phyloP scores from a whole-genome alignment of 2,113 vertebrate genomes.

The Rutilus rutilus region DNA sequence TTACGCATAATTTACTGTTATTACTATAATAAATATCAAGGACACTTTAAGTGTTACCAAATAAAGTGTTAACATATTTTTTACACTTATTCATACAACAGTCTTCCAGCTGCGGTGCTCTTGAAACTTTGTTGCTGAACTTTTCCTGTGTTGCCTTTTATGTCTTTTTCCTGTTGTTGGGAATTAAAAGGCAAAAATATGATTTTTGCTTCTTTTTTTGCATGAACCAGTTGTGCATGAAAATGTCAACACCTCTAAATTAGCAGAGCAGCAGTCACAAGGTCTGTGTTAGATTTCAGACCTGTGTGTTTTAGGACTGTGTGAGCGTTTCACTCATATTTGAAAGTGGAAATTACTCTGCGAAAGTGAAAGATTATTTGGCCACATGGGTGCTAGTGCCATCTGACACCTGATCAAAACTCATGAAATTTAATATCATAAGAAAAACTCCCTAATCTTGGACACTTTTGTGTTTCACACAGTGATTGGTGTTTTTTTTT shows the following conservation, averaged over 20 bases:
- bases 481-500: background rate
- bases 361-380: background rate
- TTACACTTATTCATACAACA: too few species aligned
- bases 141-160: background rate
- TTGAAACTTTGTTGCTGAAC: background rate
- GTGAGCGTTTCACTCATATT: constrained; percentile 2
- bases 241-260: background rate
- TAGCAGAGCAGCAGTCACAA: background rate
- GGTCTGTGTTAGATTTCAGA: background rate
- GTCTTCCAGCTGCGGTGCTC: background rate
- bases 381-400: background rate
- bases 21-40: too few species aligned
- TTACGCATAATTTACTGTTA: background rate
- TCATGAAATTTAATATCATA: background rate
- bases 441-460: background rate
- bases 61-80: too few species aligned
- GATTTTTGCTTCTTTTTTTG: background rate
- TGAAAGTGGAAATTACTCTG: constrained; percentile 10
- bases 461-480: background rate
- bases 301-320: background rate
- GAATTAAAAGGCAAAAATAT: background rate
- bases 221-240: background rate
- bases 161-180: background rate
- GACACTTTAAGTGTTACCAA: too few species aligned
- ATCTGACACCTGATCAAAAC: background rate